Evolutionary conservation across 2,113 vertebrate species (phyloP).

Genomic region (Heterotilapia buettikoferi): DNA sequence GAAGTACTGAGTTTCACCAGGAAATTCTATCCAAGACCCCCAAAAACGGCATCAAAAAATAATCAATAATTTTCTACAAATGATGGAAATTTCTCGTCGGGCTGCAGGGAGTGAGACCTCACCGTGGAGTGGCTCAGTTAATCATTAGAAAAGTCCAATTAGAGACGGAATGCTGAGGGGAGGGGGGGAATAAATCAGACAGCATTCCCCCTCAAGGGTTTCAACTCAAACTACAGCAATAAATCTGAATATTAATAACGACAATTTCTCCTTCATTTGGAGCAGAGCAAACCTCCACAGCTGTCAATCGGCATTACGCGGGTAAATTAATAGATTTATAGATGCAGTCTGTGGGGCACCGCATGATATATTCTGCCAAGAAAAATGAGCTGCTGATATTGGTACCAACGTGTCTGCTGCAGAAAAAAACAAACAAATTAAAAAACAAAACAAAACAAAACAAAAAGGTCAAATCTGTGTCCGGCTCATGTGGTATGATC

Average conservation of each 20-base stretch:
- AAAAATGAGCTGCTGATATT: not conserved
- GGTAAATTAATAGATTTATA: slow-evolving; percentile 39
- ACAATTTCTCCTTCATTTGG: slow-evolving; percentile 46
- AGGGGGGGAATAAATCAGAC: slow-evolving; percentile 52
- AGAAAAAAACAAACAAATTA: rapidly evolving
- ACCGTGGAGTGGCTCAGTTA: slow-evolving; percentile 43
- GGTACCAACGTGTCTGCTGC: not conserved
- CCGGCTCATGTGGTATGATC: not conserved
- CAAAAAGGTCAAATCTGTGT: not conserved
- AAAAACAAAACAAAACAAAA: not conserved
- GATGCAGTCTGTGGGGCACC: not conserved
- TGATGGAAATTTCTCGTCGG: slow-evolving; percentile 34
- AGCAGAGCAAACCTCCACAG: slow-evolving; percentile 14
- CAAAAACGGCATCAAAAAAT: not conserved
- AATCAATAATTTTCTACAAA: slow-evolving; percentile 44
- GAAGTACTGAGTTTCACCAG: not conserved
- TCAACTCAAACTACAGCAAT: slow-evolving; percentile 47
- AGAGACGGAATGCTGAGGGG: slow-evolving; percentile 45
- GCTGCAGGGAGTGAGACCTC: slow-evolving; percentile 13
- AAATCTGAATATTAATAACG: slow-evolving; percentile 66
- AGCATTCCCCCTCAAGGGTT: slow-evolving; percentile 36
- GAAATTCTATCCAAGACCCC: not conserved
- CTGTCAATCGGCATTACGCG: slow-evolving; percentile 45
- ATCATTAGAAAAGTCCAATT: slow-evolving; percentile 66
- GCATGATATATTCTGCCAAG: not conserved